Percentiles rank a stretch among this genome's conserved stretches.
These are phyloP conservation scores for Poeciliopsis turrubarensis DNA, from an alignment of 2,113 vertebrate genomes.

Conservation along the genomic window DNA sequence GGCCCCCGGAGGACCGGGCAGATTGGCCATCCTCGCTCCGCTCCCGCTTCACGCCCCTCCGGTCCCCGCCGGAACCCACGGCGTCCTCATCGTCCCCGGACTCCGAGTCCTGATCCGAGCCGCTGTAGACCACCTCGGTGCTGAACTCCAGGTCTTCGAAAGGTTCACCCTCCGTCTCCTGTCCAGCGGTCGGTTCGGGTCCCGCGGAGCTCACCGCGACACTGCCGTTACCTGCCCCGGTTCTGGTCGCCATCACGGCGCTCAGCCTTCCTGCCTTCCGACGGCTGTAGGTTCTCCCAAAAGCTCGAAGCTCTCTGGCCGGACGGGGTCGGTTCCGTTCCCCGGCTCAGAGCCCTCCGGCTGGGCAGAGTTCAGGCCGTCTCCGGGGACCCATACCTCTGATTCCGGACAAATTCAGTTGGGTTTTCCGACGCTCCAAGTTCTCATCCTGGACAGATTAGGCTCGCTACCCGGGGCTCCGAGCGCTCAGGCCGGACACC, in stretches of 20 bases:
- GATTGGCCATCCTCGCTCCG: conserved; percentile 71
- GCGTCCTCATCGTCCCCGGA: conserved; percentile 87
- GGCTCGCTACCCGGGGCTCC: not conserved
- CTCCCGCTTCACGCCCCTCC: conserved; percentile 80
- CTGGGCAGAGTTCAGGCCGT: not conserved
- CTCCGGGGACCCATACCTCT: not conserved
- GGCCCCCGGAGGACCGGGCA: conserved; percentile 50
- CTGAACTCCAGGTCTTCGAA: conserved; percentile 60
- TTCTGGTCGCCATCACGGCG: conserved; percentile 62
- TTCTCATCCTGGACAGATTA: not conserved
- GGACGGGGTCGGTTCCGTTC: conserved; percentile 43
- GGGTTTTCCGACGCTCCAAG: not conserved
- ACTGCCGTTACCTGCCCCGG: conserved; percentile 64
- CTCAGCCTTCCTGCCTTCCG: not conserved
- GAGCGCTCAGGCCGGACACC: not conserved
- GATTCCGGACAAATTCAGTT: not conserved
- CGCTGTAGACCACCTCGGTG: conserved; percentile 73
- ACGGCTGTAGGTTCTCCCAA: not conserved
- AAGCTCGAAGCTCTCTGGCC: conserved; percentile 21
- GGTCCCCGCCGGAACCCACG: conserved; percentile 58
- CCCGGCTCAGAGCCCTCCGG: not conserved
- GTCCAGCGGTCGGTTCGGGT: conserved; percentile 41
- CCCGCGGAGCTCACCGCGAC: conserved; percentile 46
- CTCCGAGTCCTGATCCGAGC: conserved; percentile 86
- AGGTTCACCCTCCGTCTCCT: conserved; percentile 48